These are phyloP conservation scores for Catocala fraxini DNA, from an alignment of 2,888 invertebrate genomes.

Conservation along the genomic window DNA sequence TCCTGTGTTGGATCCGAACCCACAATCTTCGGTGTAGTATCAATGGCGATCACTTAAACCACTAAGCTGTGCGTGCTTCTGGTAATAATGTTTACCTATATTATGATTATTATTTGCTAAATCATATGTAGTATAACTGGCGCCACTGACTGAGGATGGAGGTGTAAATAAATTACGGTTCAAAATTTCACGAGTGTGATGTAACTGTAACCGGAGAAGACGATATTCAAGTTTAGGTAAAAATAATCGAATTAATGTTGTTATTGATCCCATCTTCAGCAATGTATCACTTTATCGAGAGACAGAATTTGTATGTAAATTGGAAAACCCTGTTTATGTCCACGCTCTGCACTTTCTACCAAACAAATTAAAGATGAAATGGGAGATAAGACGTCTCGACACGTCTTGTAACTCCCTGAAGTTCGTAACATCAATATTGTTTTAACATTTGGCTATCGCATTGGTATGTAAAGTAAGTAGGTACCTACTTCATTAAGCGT, in stretches of 20 bases:
- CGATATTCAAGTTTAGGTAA: not conserved
- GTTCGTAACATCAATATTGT: constrained; percentile 38
- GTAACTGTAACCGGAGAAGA: constrained; percentile 1
- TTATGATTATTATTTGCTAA: too few species aligned
- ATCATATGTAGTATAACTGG: too few species aligned
- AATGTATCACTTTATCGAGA: not conserved
- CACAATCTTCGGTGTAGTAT: too few species aligned
- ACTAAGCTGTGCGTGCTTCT: too few species aligned
- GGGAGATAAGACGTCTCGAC: constrained; percentile 22
- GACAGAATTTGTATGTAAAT: constrained; percentile 13
- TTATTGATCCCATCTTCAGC: constrained; percentile 1
- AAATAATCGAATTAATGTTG: not conserved
- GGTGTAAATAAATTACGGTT: too few species aligned
- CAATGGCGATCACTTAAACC: too few species aligned
- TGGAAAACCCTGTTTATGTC: constrained; percentile 26
- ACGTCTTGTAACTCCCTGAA: constrained; percentile 17
- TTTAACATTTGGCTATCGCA: constrained; percentile 42
- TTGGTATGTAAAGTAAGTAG: constrained; percentile 33
- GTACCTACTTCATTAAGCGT: constrained; percentile 54
- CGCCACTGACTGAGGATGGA: too few species aligned
- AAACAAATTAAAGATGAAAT: constrained; percentile 37
- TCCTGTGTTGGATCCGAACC: too few species aligned
- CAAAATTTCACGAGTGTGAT: too few species aligned
- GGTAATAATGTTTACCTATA: too few species aligned
- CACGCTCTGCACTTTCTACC: constrained; percentile 21